Evolutionary conservation across 1,140 invertebrate species (phyloP), one percentile per base, ranked within the genome.

Genomic region (Drosophila varians): DNA sequence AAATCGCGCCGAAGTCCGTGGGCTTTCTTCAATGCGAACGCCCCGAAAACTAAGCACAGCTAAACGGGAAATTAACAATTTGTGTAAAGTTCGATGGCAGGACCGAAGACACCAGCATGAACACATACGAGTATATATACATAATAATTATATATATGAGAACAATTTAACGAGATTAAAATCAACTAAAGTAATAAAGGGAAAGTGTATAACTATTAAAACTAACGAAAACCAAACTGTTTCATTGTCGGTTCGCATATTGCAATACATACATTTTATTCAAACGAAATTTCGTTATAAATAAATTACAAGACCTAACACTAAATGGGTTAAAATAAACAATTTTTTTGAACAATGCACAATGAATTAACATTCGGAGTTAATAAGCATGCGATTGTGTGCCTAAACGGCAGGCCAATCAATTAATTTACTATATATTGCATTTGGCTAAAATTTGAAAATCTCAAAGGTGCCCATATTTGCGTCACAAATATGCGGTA

Each of bases 201-300:
- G 56, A 88, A 83, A 71, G 75, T 88, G 83, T 88, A 88, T 88
- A 88, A 88, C 84, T 88, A 87, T 78, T 87, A 82, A 88, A 88
- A 78, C 83, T 88, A 77, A 88, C 56, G 55, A 77, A 62, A 65
- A 23, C 47, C 43, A 46, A 21, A 5, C 4, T 47, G 11, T 53
- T 78, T 55, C 4, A 58, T 71, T 68, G 3, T 61, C 26, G 16
- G 34, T 34, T 46, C 26, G 21, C 16, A 23, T 40, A 21, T 42
- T 38, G 23, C 56, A 23, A 18, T 36, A 16, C 48, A 18, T 36
- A 16, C 48, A 48, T 38, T 70, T 79, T 78, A 79, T 79, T 79
- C 40, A 80, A 53, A 75, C 28, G 34, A 49, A 60, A 40, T 71
- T 65, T 14, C 14, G 25, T 42, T 49, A 36, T 31, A 21, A 21